phyloP scores from a whole-genome alignment of 2,797 vertebrate genomes.

The Sarcophilus harrisii region DNA sequence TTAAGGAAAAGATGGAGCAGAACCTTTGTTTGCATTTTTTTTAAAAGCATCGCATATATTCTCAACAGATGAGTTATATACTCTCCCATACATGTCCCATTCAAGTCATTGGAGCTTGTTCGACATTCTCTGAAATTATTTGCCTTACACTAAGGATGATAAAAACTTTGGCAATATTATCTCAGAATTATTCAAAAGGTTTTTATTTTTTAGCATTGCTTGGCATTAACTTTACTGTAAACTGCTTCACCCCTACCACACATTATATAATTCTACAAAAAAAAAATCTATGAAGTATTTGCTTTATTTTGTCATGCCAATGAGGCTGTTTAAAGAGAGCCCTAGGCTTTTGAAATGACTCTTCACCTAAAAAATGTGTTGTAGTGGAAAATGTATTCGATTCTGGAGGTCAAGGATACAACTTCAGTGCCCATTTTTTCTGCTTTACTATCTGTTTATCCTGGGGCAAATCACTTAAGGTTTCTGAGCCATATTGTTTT shows the following conservation, averaged over 20 bases:
- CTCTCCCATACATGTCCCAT: not conserved
- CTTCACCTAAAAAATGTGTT: not conserved
- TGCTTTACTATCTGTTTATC: not conserved
- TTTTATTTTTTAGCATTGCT: not conserved
- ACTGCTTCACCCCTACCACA: no score
- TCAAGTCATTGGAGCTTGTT: not conserved
- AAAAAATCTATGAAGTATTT: fast-evolving
- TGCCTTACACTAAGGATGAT: not conserved
- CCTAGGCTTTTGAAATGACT: not conserved
- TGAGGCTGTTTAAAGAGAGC: conserved; percentile 46
- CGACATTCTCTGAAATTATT: not conserved
- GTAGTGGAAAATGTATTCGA: not conserved
- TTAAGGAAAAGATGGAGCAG: not conserved
- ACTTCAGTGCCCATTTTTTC: not conserved
- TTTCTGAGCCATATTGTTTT: not conserved
- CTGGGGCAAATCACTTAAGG: not conserved
- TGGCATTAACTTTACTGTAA: not conserved
- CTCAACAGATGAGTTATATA: not conserved
- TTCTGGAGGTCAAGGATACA: not conserved
- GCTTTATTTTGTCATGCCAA: conserved; percentile 26
- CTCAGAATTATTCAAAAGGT: not conserved
- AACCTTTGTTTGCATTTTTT: not conserved
- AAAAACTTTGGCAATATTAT: not conserved
- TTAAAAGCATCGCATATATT: not conserved
- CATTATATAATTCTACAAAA: no score